Percentiles rank a stretch among this genome's conserved stretches.
phyloP scores from a whole-genome alignment of 2,888 invertebrate genomes.

The Matsumyia berberina region DNA sequence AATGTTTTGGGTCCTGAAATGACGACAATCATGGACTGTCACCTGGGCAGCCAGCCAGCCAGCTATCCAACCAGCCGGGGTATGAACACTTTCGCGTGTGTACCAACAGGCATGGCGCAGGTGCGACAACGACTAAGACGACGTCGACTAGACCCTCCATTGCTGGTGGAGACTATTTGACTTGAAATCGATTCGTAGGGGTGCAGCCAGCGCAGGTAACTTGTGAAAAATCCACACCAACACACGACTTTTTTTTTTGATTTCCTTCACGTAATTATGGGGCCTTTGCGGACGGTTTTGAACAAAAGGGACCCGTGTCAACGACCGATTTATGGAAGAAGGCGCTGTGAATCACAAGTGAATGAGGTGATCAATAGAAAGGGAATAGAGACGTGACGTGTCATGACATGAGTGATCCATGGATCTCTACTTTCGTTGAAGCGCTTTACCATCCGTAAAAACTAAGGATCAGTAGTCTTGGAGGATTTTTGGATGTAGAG shows the following conservation, averaged over 20 bases:
- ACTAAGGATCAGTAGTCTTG: too few species aligned
- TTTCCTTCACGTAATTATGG: constrained; percentile 30
- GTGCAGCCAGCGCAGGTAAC: constrained; percentile 26
- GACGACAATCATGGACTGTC: constrained; percentile 48
- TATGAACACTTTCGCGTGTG: constrained; percentile 17
- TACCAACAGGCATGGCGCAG: constrained; percentile 24
- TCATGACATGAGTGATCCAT: neutral
- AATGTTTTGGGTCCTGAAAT: constrained; percentile 41
- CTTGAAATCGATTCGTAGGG: constrained; percentile 27
- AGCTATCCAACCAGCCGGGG: too few species aligned
- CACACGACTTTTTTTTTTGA: too few species aligned
- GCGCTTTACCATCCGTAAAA: too few species aligned
- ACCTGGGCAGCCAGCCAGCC: constrained; percentile 35
- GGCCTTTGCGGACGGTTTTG: neutral
- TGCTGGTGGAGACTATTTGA: constrained; percentile 13
- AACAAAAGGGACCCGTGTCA: constrained; percentile 1
- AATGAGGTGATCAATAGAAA: too few species aligned
- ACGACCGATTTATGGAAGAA: constrained; percentile 6
- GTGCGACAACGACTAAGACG: constrained; percentile 29
- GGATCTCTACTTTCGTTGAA: neutral
- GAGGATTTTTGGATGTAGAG: too few species aligned
- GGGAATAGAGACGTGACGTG: too few species aligned
- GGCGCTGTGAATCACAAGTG: neutral
- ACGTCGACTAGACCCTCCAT: constrained; percentile 22
- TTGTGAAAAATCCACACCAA: constrained; percentile 13